phyloP scores from a whole-genome alignment of 2,113 vertebrate genomes.

The Xiphophorus couchianus region DNA sequence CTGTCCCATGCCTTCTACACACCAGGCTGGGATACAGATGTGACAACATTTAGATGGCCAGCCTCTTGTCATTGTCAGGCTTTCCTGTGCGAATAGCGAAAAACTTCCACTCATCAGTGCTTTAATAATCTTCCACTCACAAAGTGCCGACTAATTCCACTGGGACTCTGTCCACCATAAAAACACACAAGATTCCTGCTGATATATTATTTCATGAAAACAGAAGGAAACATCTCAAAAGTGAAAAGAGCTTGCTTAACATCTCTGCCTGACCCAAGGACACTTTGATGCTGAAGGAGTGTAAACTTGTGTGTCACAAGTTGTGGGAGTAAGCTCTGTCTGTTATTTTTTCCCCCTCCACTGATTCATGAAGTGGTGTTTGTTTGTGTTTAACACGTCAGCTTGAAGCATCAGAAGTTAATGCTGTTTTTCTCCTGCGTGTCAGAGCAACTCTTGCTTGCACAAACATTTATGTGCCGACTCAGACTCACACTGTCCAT shows the following conservation, averaged over 20 bases:
- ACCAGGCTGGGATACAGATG: constrained; percentile 46
- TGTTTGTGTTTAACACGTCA: constrained; percentile 54
- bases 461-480: constrained; percentile 13
- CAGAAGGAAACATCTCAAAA: too few relatives aligned
- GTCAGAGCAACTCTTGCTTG: constrained; percentile 44
- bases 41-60: constrained; percentile 32
- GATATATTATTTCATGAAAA: constrained; percentile 30
- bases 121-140: constrained; percentile 55
- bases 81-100: constrained; percentile 30
- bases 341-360: constrained; percentile 19
- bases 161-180: constrained; percentile 37
- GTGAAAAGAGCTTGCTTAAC: constrained; percentile 18
- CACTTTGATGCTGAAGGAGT: neutral
- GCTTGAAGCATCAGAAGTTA: constrained; percentile 55
- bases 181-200: constrained; percentile 23
- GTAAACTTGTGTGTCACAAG: constrained; percentile 5
- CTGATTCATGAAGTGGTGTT: constrained; percentile 46
- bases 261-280: neutral
- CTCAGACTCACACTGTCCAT: constrained; percentile 44
- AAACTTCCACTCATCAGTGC: constrained; percentile 39
- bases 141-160: constrained; percentile 51
- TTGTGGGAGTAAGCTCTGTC: neutral
- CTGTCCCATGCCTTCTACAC: constrained; percentile 12
- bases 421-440: constrained; percentile 48
- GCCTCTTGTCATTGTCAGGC: constrained; percentile 42